phyloP scores from a whole-genome alignment of 2,113 vertebrate species.

The Cisticola juncidis region DNA sequence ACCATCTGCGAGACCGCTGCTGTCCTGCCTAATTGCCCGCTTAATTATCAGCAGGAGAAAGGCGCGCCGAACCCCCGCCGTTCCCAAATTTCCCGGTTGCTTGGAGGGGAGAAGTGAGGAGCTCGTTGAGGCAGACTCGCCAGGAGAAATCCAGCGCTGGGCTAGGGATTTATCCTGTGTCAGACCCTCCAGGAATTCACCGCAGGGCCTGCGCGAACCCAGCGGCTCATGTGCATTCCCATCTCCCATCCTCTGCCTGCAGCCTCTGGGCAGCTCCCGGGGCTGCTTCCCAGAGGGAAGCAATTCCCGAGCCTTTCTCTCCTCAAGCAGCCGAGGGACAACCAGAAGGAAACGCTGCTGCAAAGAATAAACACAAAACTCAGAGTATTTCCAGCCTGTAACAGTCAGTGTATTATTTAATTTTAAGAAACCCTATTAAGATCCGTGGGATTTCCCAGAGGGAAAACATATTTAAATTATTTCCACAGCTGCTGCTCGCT shows the following conservation, averaged over 20 bases:
- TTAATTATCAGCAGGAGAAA: background rate
- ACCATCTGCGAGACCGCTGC: background rate
- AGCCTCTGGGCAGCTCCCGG: accelerated
- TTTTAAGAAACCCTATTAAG: background rate
- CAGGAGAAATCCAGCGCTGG: accelerated
- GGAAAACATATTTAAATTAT: background rate
- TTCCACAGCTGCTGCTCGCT: background rate
- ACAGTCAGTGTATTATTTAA: background rate
- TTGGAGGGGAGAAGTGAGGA: background rate
- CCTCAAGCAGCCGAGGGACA: accelerated
- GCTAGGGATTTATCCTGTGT: accelerated
- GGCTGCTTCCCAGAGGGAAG: background rate
- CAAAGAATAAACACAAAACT: background rate
- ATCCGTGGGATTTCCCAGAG: background rate
- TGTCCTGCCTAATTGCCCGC: background rate
- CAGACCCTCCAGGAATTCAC: background rate
- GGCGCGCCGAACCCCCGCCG: accelerated
- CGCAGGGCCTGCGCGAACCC: background rate
- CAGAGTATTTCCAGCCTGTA: background rate
- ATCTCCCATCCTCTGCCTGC: accelerated
- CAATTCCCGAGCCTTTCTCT: background rate
- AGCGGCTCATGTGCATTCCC: background rate
- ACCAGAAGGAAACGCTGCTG: background rate
- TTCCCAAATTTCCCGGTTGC: background rate
- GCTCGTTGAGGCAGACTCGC: too few relatives aligned